Conservation (phyloP, 1,140 invertebrate genomes). For the Drosophila serrata region DNA sequence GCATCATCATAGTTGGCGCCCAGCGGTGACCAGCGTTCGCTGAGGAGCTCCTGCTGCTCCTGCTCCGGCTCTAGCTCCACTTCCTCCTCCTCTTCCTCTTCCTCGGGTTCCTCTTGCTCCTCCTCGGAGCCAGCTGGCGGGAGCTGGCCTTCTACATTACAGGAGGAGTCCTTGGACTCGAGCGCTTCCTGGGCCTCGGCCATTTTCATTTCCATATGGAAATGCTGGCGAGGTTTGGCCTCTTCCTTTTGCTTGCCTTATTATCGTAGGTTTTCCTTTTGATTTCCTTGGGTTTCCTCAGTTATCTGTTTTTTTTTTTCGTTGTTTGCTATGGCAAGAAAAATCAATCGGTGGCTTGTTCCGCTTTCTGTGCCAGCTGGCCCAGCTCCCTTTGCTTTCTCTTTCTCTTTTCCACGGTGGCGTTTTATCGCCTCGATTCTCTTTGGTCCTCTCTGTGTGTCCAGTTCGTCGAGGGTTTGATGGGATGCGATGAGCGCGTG, state of each 20-base stretch:
- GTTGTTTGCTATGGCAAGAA: slow-evolving; percentile 40
- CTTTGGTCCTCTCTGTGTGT: slow-evolving; percentile 11
- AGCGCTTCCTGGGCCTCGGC: slow-evolving; percentile 13
- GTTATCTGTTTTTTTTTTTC: not conserved
- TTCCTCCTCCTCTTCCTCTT: not conserved
- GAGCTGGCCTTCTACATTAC: slow-evolving; percentile 15
- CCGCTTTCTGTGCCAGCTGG: slow-evolving; percentile 66
- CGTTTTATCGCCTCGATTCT: not conserved
- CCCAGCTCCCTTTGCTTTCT: slow-evolving; percentile 35
- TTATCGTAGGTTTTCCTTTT: not conserved
- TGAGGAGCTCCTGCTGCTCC: slow-evolving; percentile 80
- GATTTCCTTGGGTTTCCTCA: not conserved
- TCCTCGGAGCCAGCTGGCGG: slow-evolving; percentile 16
- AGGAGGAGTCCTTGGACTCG: slow-evolving; percentile 25
- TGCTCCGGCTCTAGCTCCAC: slow-evolving; percentile 11
- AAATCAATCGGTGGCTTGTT: slow-evolving; percentile 70
- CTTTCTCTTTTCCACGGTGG: too few species aligned
- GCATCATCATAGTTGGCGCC: slow-evolving; percentile 90
- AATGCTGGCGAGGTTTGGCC: slow-evolving; percentile 6
- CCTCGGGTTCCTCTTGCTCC: not conserved
- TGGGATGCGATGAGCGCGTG: slow-evolving; percentile 35
- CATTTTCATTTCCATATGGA: slow-evolving; percentile 60
- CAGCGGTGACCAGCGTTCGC: slow-evolving; percentile 91
- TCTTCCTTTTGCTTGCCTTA: not conserved
- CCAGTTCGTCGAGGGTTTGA: slow-evolving; percentile 6